Conservation (phyloP, 2,888 invertebrate genomes). For the Ptychoptera albimana region DNA sequence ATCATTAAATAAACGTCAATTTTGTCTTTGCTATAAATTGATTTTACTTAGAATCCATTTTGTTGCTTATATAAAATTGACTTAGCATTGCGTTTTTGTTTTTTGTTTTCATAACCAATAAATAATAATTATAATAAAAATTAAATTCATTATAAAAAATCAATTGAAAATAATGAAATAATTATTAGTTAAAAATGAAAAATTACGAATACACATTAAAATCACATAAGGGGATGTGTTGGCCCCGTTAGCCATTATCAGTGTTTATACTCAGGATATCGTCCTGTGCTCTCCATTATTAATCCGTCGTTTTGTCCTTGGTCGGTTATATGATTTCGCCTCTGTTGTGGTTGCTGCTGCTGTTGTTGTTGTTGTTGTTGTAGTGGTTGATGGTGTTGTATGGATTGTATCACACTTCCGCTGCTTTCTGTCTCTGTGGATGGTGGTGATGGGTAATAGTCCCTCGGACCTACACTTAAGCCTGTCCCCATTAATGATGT, state of each 20-base stretch:
- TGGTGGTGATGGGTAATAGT: constrained; percentile 33
- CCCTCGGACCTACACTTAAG: constrained; percentile 34
- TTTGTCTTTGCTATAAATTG: too few relatives aligned
- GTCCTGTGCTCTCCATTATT: constrained; percentile 41
- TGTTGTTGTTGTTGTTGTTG: constrained; percentile 15
- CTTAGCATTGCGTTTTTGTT: neutral
- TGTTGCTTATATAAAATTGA: neutral
- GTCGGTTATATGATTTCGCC: constrained; percentile 23
- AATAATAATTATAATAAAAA: too few relatives aligned
- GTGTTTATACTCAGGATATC: constrained; percentile 64
- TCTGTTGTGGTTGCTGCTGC: constrained; percentile 17
- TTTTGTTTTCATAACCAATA: too few relatives aligned
- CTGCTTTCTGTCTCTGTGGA: constrained; percentile 37
- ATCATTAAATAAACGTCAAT: too few relatives aligned
- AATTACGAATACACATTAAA: constrained; percentile 4
- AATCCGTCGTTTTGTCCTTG: constrained; percentile 30
- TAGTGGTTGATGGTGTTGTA: constrained; percentile 13
- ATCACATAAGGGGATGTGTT: constrained; percentile 10
- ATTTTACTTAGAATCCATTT: neutral
- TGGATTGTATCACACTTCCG: constrained; percentile 32
- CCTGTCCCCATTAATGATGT: constrained; percentile 20
- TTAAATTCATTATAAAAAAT: neutral
- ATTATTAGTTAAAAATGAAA: neutral
- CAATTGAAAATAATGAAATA: neutral
- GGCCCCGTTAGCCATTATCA: constrained; percentile 34